Conservation (phyloP, 2,888 invertebrate species). For the Eilema depressum region DNA sequence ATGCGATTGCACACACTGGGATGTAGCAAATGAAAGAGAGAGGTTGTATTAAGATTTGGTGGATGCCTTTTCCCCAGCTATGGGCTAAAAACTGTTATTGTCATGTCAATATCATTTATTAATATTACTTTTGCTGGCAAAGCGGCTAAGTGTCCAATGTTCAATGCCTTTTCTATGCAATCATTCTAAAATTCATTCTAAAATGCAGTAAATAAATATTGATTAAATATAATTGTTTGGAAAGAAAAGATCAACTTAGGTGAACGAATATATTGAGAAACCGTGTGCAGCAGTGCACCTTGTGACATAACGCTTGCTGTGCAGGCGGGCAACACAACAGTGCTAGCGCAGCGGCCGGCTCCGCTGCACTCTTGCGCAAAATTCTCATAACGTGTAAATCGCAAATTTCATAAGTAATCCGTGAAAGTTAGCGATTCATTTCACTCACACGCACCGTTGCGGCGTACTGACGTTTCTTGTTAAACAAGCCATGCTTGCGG, state of each 20-base stretch:
- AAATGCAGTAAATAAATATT: conserved; percentile 28
- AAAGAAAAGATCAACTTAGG: conserved; percentile 29
- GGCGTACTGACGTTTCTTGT: conserved; percentile 54
- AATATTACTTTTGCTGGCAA: neutral
- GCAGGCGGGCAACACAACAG: conserved; percentile 21
- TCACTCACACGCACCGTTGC: conserved; percentile 61
- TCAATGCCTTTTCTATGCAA: too few species aligned
- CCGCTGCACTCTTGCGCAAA: conserved; percentile 55
- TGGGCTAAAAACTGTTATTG: too few species aligned
- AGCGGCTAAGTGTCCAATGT: neutral
- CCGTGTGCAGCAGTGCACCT: conserved; percentile 49
- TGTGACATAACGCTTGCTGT: conserved; percentile 52
- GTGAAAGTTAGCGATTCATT: conserved; percentile 80
- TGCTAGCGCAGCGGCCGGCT: conserved; percentile 36
- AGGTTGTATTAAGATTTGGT: too few species aligned
- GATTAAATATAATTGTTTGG: conserved; percentile 16
- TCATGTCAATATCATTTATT: neutral
- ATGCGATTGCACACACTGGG: neutral
- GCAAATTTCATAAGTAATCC: conserved; percentile 81
- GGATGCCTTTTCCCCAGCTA: too few species aligned
- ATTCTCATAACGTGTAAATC: conserved; percentile 72
- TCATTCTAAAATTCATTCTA: conserved; percentile 13
- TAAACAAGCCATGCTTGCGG: conserved; percentile 52
- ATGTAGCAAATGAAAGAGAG: too few species aligned
- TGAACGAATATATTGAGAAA: conserved; percentile 43